Evolutionary conservation across 2,797 vertebrate species (phyloP).

Genomic region (Sylvia borin): DNA sequence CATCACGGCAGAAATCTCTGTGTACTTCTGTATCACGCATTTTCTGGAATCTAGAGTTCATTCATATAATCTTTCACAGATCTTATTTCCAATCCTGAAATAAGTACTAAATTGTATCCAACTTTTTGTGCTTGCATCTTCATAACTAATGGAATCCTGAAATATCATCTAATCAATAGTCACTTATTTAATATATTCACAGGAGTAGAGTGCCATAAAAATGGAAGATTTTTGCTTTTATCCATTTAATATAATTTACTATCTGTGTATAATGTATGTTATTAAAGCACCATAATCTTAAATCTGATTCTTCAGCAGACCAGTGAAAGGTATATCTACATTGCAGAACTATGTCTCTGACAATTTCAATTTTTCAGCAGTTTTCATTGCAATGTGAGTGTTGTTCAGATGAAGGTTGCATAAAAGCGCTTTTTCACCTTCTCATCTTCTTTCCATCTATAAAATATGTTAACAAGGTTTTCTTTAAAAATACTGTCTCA

Average conservation of each 20-base stretch:
- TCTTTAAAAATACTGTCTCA: not conserved
- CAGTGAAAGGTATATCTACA: not conserved
- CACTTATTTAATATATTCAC: slow-evolving; percentile 34
- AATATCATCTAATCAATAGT: slow-evolving; percentile 44
- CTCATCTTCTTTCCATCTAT: not conserved
- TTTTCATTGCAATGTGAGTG: not conserved
- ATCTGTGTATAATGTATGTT: not conserved
- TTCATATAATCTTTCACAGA: not conserved
- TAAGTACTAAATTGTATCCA: not conserved
- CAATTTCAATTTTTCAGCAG: slow-evolving; percentile 20
- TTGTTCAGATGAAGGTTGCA: not conserved
- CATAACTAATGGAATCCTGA: slow-evolving; percentile 13
- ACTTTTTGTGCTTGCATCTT: not conserved
- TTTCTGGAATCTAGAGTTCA: not conserved
- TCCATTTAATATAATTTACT: slow-evolving; percentile 49
- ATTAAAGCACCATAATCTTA: slow-evolving; percentile 35
- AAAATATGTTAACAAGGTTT: not conserved
- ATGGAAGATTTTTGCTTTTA: slow-evolving; percentile 37
- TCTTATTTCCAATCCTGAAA: not conserved
- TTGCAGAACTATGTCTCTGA: not conserved
- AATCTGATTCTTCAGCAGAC: slow-evolving; percentile 33
- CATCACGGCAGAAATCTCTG: not conserved
- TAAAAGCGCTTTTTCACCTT: not conserved
- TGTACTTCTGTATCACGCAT: not conserved
- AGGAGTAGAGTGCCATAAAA: not conserved